A percentile compares a stretch with the other conserved stretches of the same genome.
Evolutionary conservation across 2,113 vertebrate species (phyloP).

Genomic region (Mesocricetus auratus): DNA sequence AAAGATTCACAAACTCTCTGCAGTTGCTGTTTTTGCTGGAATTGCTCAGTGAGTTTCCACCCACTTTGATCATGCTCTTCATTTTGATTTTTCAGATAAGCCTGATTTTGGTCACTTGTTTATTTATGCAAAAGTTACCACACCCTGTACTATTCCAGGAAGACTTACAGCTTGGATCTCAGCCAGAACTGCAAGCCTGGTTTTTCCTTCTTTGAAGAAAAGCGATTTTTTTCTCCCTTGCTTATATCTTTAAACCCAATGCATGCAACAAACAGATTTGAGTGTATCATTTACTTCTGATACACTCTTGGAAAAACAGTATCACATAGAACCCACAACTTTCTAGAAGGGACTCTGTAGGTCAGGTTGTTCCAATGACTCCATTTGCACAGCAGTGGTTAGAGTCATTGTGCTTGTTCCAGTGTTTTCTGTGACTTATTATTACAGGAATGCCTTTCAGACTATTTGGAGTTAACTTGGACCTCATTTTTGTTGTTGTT

Average conservation of each 20-base stretch:
- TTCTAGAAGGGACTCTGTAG: neutral
- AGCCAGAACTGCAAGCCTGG: slow-evolving; percentile 48
- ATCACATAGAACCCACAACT: neutral
- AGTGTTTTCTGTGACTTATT: slow-evolving; percentile 11
- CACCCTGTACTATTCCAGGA: slow-evolving; percentile 11
- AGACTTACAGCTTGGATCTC: slow-evolving; percentile 38
- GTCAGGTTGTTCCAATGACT: neutral
- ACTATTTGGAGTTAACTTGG: slow-evolving; percentile 24
- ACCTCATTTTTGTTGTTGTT: slow-evolving; percentile 65
- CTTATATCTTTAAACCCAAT: slow-evolving; percentile 32
- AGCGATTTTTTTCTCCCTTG: neutral
- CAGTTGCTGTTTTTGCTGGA: neutral
- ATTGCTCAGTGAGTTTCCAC: slow-evolving; percentile 55
- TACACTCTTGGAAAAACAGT: neutral
- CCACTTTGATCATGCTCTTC: slow-evolving; percentile 55
- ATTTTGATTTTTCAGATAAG: slow-evolving; percentile 38
- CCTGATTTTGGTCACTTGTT: slow-evolving; percentile 49
- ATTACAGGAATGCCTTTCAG: slow-evolving; percentile 15
- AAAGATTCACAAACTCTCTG: slow-evolving; percentile 36
- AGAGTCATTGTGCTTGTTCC: neutral
- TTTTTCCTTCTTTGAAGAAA: slow-evolving; percentile 29
- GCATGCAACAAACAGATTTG: slow-evolving; percentile 35
- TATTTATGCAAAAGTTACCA: slow-evolving; percentile 56
- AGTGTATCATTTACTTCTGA: neutral
- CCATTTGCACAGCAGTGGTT: neutral